Conservation (phyloP, 1,140 invertebrate genomes). For the Drosophila prosaltans region DNA sequence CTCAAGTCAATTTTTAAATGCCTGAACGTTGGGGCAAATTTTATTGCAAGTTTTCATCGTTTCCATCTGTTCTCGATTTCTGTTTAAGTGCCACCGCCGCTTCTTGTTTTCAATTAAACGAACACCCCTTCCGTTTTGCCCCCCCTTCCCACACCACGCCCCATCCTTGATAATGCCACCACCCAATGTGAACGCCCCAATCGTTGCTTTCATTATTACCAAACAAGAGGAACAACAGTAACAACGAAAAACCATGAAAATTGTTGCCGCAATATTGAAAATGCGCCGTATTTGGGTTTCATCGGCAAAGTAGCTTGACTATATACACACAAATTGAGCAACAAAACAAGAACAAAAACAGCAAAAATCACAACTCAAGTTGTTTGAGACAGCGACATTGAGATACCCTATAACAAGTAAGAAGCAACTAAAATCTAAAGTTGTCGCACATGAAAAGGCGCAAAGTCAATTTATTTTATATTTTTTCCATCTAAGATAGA, state of each 20-base stretch:
- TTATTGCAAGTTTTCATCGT: slow-evolving; percentile 72
- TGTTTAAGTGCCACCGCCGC: slow-evolving; percentile 65
- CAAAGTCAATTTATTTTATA: no score
- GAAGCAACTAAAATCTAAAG: background rate
- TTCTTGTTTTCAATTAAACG: slow-evolving; percentile 78
- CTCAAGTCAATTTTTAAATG: slow-evolving; percentile 48
- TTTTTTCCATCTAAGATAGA: no score
- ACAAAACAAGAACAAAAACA: slow-evolving; percentile 40
- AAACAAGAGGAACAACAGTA: slow-evolving; percentile 65
- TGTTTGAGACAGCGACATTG: background rate
- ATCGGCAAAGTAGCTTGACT: slow-evolving; percentile 36
- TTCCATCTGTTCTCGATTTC: slow-evolving; percentile 77
- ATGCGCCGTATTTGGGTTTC: slow-evolving; percentile 73
- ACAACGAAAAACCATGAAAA: slow-evolving; percentile 71
- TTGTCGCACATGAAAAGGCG: no score
- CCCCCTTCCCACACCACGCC: background rate
- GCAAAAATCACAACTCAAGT: background rate
- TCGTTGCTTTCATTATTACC: slow-evolving; percentile 78
- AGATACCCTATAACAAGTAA: background rate
- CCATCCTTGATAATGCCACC: background rate
- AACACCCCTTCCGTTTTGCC: slow-evolving; percentile 48
- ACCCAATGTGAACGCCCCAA: slow-evolving; percentile 43
- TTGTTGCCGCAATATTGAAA: slow-evolving; percentile 80
- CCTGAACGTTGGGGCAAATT: slow-evolving; percentile 44
- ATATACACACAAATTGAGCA: slow-evolving; percentile 65